Evolutionary conservation across 2,797 vertebrate genomes (phyloP).

Genomic region (Novumbra hubbsi): DNA sequence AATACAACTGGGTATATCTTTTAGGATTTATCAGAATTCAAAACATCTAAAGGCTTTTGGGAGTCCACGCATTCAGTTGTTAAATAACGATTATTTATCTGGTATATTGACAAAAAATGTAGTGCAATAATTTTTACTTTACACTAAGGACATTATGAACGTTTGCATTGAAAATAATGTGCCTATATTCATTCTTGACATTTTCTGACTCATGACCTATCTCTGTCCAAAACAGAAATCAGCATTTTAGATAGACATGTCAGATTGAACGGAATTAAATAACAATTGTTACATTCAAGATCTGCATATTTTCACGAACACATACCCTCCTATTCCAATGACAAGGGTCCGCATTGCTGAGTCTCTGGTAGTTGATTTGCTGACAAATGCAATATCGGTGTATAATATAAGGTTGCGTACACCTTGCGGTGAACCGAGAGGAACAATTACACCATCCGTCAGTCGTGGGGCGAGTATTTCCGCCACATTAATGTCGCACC

Average conservation of each 20-base stretch:
- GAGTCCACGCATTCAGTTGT: too few relatives aligned
- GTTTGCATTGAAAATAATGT: too few relatives aligned
- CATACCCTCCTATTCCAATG: conserved; percentile 91
- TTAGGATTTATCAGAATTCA: too few relatives aligned
- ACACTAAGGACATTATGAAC: too few relatives aligned
- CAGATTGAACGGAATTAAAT: neutral
- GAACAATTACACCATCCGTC: neutral
- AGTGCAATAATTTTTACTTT: too few relatives aligned
- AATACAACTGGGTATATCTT: too few relatives aligned
- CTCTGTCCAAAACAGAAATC: neutral
- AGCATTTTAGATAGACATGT: neutral
- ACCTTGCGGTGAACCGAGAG: neutral
- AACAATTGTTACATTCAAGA: neutral
- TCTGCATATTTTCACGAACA: conserved; percentile 25
- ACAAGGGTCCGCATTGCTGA: conserved; percentile 79
- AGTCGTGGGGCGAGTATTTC: neutral
- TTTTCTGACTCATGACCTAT: too few relatives aligned
- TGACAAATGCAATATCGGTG: neutral
- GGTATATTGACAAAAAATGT: too few relatives aligned
- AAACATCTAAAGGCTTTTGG: too few relatives aligned
- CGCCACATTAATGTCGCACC: neutral
- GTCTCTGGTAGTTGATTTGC: neutral
- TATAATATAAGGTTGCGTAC: neutral
- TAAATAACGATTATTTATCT: too few relatives aligned
- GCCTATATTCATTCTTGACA: too few relatives aligned